phyloP scores from a whole-genome alignment of 2,888 invertebrate genomes.

The Tipula confusa region DNA sequence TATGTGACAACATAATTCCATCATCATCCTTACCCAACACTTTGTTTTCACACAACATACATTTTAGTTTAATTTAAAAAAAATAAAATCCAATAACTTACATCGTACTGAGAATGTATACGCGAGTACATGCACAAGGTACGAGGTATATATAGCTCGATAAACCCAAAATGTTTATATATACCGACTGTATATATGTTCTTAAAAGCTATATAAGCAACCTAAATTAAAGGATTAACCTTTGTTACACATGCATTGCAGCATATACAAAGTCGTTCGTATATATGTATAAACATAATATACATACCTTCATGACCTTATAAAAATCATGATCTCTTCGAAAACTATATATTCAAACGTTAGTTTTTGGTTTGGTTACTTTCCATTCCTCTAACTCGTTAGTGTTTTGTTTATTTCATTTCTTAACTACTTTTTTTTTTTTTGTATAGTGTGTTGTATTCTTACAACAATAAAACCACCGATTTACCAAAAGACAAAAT shows the following conservation, averaged over 20 bases:
- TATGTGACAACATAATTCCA: conserved; percentile 3
- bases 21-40: not conserved
- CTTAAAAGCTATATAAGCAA: not conserved
- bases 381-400: conserved; percentile 12
- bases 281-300: too few relatives aligned
- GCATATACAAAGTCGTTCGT: not conserved
- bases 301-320: not conserved
- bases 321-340: conserved; percentile 3
- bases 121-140: not conserved
- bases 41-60: not conserved
- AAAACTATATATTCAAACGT: not conserved
- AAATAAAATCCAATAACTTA: not conserved
- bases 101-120: too few relatives aligned
- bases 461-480: not conserved
- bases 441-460: not conserved
- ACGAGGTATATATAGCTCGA: not conserved
- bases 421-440: not conserved
- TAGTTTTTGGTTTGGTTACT: not conserved
- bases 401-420: not conserved
- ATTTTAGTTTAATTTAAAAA: not conserved
- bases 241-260: not conserved
- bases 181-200: not conserved
- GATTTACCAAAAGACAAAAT: not conserved
- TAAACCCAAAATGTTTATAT: not conserved
- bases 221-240: not conserved